phyloP scores from a whole-genome alignment of 2,113 vertebrate species.

The Phalacrocorax aristotelis region DNA sequence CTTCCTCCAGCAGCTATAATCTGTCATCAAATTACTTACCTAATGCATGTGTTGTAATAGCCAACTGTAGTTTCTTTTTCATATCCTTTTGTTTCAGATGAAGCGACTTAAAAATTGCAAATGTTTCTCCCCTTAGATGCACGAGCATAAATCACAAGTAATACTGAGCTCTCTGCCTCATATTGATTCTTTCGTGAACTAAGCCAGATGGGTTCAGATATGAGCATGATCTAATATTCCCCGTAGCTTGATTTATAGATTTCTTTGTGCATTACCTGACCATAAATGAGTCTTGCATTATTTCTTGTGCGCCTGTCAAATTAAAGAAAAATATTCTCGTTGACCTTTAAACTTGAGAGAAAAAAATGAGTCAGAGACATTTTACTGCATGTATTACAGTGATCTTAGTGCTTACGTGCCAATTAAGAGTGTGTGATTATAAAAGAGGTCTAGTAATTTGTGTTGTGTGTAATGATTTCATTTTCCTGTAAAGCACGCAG shows the following conservation, averaged over 20 bases:
- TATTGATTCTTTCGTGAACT: slow-evolving; percentile 74
- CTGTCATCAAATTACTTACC: neutral
- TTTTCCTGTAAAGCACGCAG: slow-evolving; percentile 67
- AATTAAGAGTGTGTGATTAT: slow-evolving; percentile 76
- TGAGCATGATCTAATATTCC: slow-evolving; percentile 77
- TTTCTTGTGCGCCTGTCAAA: slow-evolving; percentile 76
- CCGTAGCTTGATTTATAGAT: slow-evolving; percentile 80
- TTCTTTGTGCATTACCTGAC: slow-evolving; percentile 77
- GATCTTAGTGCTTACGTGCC: slow-evolving; percentile 61
- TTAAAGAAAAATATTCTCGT: slow-evolving; percentile 79
- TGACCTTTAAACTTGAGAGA: slow-evolving; percentile 77
- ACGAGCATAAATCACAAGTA: slow-evolving; percentile 69
- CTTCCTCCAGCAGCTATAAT: neutral
- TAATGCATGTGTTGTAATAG: neutral
- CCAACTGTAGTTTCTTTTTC: neutral
- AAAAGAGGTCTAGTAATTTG: slow-evolving; percentile 60
- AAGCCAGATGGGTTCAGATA: slow-evolving; percentile 77
- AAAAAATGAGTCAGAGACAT: slow-evolving; percentile 61
- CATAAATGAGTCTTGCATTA: slow-evolving; percentile 74
- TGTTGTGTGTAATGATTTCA: slow-evolving; percentile 72
- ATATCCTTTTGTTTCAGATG: slow-evolving; percentile 55
- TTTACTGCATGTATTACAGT: slow-evolving; percentile 62
- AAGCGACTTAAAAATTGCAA: slow-evolving; percentile 62
- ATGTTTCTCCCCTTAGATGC: slow-evolving; percentile 52
- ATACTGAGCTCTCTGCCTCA: slow-evolving; percentile 60